Evolutionary conservation across 2,888 invertebrate species (phyloP).

Genomic region (Thumatha senex): DNA sequence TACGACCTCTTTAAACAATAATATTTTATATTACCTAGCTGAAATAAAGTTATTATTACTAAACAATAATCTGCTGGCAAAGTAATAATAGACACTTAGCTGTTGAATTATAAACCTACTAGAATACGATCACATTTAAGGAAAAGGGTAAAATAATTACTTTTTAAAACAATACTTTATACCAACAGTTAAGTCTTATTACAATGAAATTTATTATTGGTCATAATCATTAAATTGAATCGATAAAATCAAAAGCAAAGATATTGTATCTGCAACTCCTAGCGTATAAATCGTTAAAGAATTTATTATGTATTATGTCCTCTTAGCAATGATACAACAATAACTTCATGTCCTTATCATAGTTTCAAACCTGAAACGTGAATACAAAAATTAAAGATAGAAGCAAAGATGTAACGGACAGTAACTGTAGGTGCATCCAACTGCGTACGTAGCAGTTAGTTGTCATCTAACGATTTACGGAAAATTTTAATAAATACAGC

Average conservation of each 20-base stretch:
- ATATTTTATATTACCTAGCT: slow-evolving; percentile 47
- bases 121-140: slow-evolving; percentile 44
- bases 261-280: not conserved
- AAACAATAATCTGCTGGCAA: slow-evolving; percentile 46
- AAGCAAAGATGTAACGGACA: slow-evolving; percentile 8
- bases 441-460: slow-evolving; percentile 45
- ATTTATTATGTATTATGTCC: slow-evolving; percentile 32
- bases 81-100: not conserved
- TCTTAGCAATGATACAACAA: slow-evolving; percentile 35
- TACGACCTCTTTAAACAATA: slow-evolving; percentile 59
- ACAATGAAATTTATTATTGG: not conserved
- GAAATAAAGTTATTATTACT: slow-evolving; percentile 53
- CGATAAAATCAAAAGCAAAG: not conserved
- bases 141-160: slow-evolving; percentile 42
- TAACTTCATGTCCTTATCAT: slow-evolving; percentile 39
- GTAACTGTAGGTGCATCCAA: slow-evolving; percentile 27
- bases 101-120: slow-evolving; percentile 36
- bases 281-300: not conserved
- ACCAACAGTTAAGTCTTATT: not conserved
- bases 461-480: slow-evolving; percentile 65
- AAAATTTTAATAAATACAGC: slow-evolving; percentile 62
- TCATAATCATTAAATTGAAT: not conserved
- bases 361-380: slow-evolving; percentile 71
- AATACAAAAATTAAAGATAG: slow-evolving; percentile 62
- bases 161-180: slow-evolving; percentile 24